A percentile compares a stretch with the other conserved stretches of the same genome.
Evolutionary conservation across 2,888 invertebrate genomes (phyloP).

Genomic region (Agonopterix heracliana): DNA sequence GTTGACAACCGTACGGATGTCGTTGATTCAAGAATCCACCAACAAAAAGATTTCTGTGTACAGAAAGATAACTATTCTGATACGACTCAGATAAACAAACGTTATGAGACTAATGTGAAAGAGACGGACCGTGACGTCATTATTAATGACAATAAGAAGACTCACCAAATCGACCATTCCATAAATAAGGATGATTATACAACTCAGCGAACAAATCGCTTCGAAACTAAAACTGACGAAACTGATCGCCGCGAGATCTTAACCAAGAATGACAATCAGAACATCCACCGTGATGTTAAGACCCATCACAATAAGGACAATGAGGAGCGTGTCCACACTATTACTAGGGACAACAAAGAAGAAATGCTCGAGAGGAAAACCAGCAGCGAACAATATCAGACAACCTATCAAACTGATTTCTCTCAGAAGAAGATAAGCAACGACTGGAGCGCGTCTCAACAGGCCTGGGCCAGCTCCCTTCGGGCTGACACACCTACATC

Average conservation of each 20-base stretch:
- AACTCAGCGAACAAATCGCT: slow-evolving; percentile 17
- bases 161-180: slow-evolving; percentile 11
- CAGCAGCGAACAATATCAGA: slow-evolving; percentile 69
- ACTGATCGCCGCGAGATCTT: slow-evolving; percentile 22
- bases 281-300: slow-evolving; percentile 24
- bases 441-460: slow-evolving; percentile 83
- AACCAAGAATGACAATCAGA: slow-evolving; percentile 20
- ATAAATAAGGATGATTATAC: slow-evolving; percentile 19
- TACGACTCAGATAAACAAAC: slow-evolving; percentile 2
- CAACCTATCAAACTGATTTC: slow-evolving; percentile 78
- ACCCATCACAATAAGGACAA: slow-evolving; percentile 28
- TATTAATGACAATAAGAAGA: slow-evolving; percentile 17
- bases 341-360: slow-evolving; percentile 37
- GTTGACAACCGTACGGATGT: slow-evolving; percentile 5
- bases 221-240: slow-evolving; percentile 27
- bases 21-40: slow-evolving; percentile 10
- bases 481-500: slow-evolving; percentile 79
- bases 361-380: slow-evolving; percentile 42
- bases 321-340: slow-evolving; percentile 32
- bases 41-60: slow-evolving; percentile 5
- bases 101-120: not conserved
- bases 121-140: not conserved
- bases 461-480: slow-evolving; percentile 84
- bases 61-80: slow-evolving; percentile 11
- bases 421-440: slow-evolving; percentile 76